Percentiles rank a stretch among this genome's conserved stretches.
These are phyloP conservation scores for Micromys minutus DNA, from an alignment of 2,113 vertebrate genomes.

Conservation along the genomic window DNA sequence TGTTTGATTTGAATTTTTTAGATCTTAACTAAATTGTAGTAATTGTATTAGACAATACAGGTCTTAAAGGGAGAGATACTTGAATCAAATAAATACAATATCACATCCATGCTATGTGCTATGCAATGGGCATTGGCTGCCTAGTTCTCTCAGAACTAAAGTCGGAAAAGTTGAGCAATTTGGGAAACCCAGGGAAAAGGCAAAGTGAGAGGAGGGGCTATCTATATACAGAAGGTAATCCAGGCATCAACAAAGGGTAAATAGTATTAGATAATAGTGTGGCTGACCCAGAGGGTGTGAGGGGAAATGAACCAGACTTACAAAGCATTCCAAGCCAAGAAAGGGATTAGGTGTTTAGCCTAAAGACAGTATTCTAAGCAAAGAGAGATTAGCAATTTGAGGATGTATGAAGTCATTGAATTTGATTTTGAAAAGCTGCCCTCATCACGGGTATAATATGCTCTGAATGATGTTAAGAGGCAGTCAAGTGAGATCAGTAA, in stretches of 20 bases:
- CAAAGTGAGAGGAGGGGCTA: background rate
- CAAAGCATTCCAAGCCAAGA: background rate
- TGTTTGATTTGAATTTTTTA: constrained; percentile 1
- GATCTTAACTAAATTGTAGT: background rate
- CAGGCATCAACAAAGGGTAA: background rate
- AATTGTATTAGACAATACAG: background rate
- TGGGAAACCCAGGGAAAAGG: background rate
- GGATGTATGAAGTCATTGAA: background rate
- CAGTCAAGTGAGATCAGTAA: background rate
- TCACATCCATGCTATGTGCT: background rate
- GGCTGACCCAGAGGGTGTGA: background rate
- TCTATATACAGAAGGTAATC: background rate
- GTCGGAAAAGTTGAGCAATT: background rate
- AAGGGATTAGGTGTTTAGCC: background rate
- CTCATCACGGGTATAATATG: background rate
- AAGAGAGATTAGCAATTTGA: background rate
- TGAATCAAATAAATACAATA: background rate
- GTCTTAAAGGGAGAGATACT: background rate
- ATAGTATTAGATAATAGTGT: background rate
- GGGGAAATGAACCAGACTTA: background rate
- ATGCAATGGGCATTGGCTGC: background rate
- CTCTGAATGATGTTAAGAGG: background rate
- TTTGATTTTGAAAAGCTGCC: background rate
- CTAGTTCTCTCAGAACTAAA: background rate
- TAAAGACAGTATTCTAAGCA: background rate